These are phyloP conservation scores for Acheta domesticus DNA, from an alignment of 2,888 invertebrate species.

Conservation along the genomic window DNA sequence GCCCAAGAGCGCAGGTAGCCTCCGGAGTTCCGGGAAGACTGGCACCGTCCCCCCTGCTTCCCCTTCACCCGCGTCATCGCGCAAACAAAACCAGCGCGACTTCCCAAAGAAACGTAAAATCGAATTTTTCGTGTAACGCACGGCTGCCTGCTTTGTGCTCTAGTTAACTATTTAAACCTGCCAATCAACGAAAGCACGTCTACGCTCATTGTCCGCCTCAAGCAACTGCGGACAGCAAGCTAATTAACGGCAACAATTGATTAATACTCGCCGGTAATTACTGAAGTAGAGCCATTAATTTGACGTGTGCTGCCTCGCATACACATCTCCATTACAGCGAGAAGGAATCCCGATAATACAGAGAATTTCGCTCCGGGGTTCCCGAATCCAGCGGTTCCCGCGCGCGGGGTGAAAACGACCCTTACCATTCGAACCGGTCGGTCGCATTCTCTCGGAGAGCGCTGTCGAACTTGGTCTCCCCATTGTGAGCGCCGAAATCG, in stretches of 20 bases:
- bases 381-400: too few relatives aligned
- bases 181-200: slow-evolving; percentile 1
- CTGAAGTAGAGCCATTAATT: background rate
- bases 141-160: background rate
- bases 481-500: too few relatives aligned
- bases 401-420: too few relatives aligned
- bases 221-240: background rate
- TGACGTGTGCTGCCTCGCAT: background rate
- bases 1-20: too few relatives aligned
- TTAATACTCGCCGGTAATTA: slow-evolving; percentile 1
- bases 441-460: too few relatives aligned
- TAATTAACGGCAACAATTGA: slow-evolving; percentile 3
- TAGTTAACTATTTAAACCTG: slow-evolving; percentile 18
- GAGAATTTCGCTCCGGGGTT: too few relatives aligned
- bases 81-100: background rate
- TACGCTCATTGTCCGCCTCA: background rate
- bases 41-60: too few relatives aligned
- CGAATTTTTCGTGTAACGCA: slow-evolving; percentile 1
- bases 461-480: too few relatives aligned
- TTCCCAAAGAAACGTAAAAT: background rate
- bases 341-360: too few relatives aligned
- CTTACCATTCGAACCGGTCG: too few relatives aligned
- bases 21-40: background rate
- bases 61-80: background rate
- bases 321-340: background rate